Evolutionary conservation across 2,113 vertebrate genomes (phyloP), one percentile per base, ranked within the genome.

Genomic region (Gasterosteus nipponicus): DNA sequence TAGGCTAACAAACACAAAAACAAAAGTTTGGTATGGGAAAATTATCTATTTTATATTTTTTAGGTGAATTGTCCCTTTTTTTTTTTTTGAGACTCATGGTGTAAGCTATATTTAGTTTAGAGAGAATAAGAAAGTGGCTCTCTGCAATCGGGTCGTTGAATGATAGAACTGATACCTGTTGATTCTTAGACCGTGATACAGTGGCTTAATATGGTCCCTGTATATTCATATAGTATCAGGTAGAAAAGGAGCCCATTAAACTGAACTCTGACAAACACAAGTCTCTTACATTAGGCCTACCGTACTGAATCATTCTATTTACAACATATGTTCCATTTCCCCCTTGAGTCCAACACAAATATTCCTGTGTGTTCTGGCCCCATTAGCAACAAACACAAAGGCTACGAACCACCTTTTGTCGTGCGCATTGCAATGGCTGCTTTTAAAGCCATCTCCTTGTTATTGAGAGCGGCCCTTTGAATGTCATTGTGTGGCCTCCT

Each of bases 391-490:
- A 19, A 31, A 19, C 46, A 69, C 68, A 80, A 77, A 77, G 63
- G 38, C 38, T 7, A 1, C 38, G 42, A 61, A 33, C 66, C 18
- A 42, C 22, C 64, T 39, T 59, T 88, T 91, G 68, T 76, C 68
- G 79, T 87, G 67, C 18, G 2, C 62, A 81, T 82, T 72, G 38
- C 60, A 38, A 49, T 8, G 3, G 14, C 57, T 47, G n/a, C 61
- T 67, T 77, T 78, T 71, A 60, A 84, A 75, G 29, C 47, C 39
- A 49, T 11, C 49, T 42, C 42, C 14, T 26, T 59, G 16, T 81
- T 41, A 70, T 64, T 80, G 72, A 84, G 62, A 83, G 35, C 18
- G 35, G 65, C 46, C 59, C n/a, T 46, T 83, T 80, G 47, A 77
- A 58, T 56, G 19, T 53, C 59, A 39, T 60, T 61, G 68, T 77